Evolutionary conservation across 2,797 vertebrate genomes (phyloP).

Genomic region (Micrastur ruficollis): DNA sequence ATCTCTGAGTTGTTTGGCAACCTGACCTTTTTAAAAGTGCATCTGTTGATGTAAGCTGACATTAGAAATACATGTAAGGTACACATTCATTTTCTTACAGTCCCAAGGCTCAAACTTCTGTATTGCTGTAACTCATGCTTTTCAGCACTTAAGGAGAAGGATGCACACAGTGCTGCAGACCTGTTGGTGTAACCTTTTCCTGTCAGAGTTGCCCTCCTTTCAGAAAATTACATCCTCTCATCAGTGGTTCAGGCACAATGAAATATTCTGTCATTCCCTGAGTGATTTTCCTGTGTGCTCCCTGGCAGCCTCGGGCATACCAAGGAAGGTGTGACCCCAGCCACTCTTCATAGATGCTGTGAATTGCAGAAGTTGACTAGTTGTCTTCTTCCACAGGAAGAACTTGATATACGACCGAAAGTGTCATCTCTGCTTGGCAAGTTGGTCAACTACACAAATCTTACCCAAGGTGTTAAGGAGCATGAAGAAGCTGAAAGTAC

Average conservation of each 20-base stretch:
- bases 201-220: background rate
- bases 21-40: background rate
- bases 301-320: background rate
- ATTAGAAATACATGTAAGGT: background rate
- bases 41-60: background rate
- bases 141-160: background rate
- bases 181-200: background rate
- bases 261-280: background rate
- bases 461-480: constrained; percentile 95
- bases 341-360: background rate
- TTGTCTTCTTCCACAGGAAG: constrained; percentile 82
- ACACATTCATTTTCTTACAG: background rate
- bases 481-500: constrained; percentile 94
- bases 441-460: constrained; percentile 95
- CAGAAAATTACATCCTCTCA: background rate
- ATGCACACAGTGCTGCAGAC: background rate
- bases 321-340: background rate
- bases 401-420: constrained; percentile 96
- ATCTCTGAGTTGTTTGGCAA: background rate
- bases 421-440: constrained; percentile 97
- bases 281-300: background rate
- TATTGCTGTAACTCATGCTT: background rate
- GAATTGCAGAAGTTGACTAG: background rate
- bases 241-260: background rate
- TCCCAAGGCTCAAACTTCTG: background rate